Evolutionary conservation across 2,888 invertebrate species (phyloP), one percentile per base, ranked within the genome.

Genomic region (Harpagoxenus sublaevis): DNA sequence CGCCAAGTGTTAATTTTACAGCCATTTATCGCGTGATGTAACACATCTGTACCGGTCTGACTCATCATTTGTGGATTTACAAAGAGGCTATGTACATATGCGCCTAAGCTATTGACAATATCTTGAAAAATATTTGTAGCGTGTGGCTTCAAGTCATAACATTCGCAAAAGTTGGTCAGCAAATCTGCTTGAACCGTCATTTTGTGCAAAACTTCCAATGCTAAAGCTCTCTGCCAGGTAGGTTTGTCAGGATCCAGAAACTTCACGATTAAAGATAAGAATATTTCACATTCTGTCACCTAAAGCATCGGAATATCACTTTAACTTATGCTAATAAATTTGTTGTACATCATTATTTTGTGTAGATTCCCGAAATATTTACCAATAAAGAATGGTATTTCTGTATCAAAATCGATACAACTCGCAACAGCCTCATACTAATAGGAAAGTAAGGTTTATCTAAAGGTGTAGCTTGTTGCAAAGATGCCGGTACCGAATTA

Each of bases 231-330:
- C 95, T 99, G 99, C 99, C 99, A 99, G 88, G 97, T 96, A 2
- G 99, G 99, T 95, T 99, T 99, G 94, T 99, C 99, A 0, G 98
- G 98, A 95, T 99, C 99, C 95, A 99, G 96, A 95, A 99, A 99
- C 95, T 99, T 99, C 55, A 99, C 98, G 77, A 99, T 98, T 74
- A 99, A 96, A 0, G 99, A 99, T 63, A 99, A 96, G 95, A 99
- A 99, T 94, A 99, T 99, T 96, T 99, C 99, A 95, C 99, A 99
- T 95, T 99, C 99, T 0, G 99, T 99, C 48, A 98, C 97, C 98
- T 98, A 94, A 12, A 89, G 86, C 15, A 48, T 68, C 12, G 57
- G 5, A 42, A 12, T 28, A 0, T 75, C 48, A n/a, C 15, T 48
- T 35, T 6, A 48, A 70, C 23, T 55, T 35, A 23, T 28, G n/a